phyloP scores from a whole-genome alignment of 2,888 invertebrate species.

The Tipula lateralis region DNA sequence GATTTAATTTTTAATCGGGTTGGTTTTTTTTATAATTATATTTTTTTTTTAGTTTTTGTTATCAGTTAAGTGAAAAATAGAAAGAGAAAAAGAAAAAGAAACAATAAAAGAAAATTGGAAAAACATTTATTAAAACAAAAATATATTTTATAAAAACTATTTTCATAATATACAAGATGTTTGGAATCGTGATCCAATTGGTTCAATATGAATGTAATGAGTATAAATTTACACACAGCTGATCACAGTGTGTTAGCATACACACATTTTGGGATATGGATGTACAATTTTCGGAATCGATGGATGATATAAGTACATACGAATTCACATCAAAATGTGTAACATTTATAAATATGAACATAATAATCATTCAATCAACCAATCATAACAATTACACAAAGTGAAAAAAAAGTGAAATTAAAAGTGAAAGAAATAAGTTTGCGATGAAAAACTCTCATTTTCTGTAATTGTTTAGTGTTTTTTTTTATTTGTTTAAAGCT shows the following conservation, averaged over 20 bases:
- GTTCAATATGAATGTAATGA: neutral
- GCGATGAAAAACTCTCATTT: neutral
- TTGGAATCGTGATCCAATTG: neutral
- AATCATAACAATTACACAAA: constrained; percentile 4
- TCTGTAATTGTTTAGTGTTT: neutral
- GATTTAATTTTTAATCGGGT: neutral
- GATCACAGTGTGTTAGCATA: too few relatives aligned
- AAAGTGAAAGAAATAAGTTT: neutral
- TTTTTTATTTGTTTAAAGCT: neutral
- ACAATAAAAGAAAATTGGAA: neutral
- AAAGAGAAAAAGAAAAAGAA: neutral
- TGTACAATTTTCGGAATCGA: neutral
- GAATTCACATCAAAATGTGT: neutral
- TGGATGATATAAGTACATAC: neutral
- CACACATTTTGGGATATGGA: neutral
- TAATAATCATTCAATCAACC: neutral
- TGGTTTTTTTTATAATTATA: constrained; percentile 20
- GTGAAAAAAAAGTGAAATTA: neutral
- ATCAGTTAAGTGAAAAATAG: neutral
- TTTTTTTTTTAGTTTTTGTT: neutral
- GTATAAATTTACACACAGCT: too few relatives aligned
- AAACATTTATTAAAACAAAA: neutral
- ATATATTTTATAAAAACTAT: neutral
- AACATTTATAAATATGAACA: neutral
- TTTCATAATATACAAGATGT: neutral